These are phyloP conservation scores for Leuciscus waleckii DNA, from an alignment of 2,797 vertebrate genomes.

Conservation along the genomic window DNA sequence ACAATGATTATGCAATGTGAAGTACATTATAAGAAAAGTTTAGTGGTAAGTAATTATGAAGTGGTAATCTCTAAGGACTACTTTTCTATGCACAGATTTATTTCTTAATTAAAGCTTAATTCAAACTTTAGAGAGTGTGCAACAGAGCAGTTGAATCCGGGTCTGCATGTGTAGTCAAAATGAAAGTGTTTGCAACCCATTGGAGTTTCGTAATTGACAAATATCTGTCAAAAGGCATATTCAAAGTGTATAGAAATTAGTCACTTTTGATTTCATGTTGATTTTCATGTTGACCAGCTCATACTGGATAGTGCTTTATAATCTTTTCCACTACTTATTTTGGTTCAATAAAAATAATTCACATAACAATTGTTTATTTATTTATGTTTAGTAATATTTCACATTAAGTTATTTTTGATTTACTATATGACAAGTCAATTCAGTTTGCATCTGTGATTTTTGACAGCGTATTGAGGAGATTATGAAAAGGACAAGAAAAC, in stretches of 20 bases:
- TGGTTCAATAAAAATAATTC: background rate
- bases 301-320: background rate
- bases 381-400: background rate
- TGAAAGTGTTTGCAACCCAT: background rate
- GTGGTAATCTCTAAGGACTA: background rate
- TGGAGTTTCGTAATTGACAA: background rate
- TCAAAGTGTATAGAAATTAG: background rate
- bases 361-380: background rate
- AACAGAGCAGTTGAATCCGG: background rate
- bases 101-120: slow-evolving; percentile 9
- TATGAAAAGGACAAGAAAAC: slow-evolving; percentile 96
- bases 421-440: background rate
- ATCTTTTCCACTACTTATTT: background rate
- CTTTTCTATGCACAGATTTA: background rate
- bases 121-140: background rate
- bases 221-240: background rate
- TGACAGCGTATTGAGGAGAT: slow-evolving; percentile 96
- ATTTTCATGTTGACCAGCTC: background rate
- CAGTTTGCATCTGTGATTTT: slow-evolving; percentile 21
- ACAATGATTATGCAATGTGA: background rate
- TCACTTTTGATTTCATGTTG: background rate
- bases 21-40: background rate
- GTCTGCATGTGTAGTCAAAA: background rate
- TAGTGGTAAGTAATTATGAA: background rate
- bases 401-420: background rate